Base-by-base conservation (phyloP, 2,797 vertebrate species). In the Brachymystax lenok region DNA sequence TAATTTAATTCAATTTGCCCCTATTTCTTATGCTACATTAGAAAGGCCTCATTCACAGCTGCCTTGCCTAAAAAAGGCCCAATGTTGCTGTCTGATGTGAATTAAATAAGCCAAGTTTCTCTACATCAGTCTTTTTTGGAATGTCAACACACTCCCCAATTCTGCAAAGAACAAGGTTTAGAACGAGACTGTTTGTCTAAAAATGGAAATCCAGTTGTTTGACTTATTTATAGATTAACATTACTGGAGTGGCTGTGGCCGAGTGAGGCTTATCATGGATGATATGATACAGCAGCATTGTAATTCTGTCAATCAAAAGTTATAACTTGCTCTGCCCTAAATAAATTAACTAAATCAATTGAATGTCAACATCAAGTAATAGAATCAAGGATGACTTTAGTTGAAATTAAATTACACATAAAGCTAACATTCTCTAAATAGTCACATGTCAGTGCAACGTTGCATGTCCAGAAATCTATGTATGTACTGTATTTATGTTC, bases 41-140 rank as follows among this genome's bases (percentile, higher is more conserved):
- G 54, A 61, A 74, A 28, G 28, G 56, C 8, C 14, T 73, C 64
- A 27, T 73, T 74, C 51, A 78, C 14, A 50, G 30, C 50, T 17
- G 16, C 17, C 54, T 33, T 61, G 52, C 28, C 51, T 50, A 14
- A 71, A n/a, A 33, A 28, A 54, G 19, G 17, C 21, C 3, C 6
- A 74, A 40, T 69, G 33, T 46, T 46, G 5, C 35, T 4, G 46
- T 69, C 68, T 8, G 35, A n/a, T 21, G 16, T 52, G 35, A 50
- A n/a, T 16, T 40, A 24, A 50, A 21, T n/a, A 70, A 51, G n/a
- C 69, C 69, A 46, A 50, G 35, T 21, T 46, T 0, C 68, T 70
- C 33, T 3, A 40, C 19, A 46, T 16, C 8, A 33, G 27, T 68
- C 30, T 33, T 68, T 30, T 68, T 68, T 40, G 14, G 17, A 35